phyloP scores from a whole-genome alignment of 2,797 vertebrate genomes.

The Bryconaethiops microstoma region DNA sequence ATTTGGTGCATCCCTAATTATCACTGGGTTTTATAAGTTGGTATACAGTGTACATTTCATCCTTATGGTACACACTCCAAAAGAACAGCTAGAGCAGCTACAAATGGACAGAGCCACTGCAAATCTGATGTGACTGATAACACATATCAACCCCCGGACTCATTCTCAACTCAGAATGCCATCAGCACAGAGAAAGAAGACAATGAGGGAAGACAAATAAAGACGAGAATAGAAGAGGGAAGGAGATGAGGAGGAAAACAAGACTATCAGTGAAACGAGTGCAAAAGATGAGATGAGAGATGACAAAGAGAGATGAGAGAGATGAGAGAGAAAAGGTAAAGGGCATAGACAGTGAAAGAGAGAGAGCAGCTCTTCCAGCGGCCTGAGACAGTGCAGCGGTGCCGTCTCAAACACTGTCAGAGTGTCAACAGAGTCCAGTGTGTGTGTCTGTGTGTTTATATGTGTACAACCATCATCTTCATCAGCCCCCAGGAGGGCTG shows the following conservation, averaged over 20 bases:
- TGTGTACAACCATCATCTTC: constrained; percentile 8
- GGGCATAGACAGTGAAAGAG: neutral
- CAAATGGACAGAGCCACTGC: neutral
- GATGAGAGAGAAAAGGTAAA: neutral
- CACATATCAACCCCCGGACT: neutral
- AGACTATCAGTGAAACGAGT: constrained; percentile 17
- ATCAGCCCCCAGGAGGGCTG: neutral
- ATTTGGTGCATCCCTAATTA: neutral
- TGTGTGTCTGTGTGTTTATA: neutral
- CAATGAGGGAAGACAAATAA: neutral
- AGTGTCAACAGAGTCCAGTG: neutral
- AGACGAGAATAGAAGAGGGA: neutral
- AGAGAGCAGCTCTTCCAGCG: neutral
- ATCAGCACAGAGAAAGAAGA: constrained; percentile 4
- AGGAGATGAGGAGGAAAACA: neutral
- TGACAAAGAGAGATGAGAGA: constrained; percentile 6
- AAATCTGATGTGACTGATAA: neutral
- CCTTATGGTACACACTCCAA: neutral
- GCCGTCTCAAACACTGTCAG: constrained; percentile 2
- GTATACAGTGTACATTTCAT: neutral
- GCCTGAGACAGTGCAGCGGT: neutral
- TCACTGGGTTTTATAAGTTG: neutral
- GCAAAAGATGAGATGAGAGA: constrained; percentile 3
- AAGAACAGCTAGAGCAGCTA: neutral
- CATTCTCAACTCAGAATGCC: neutral